A percentile compares a stretch with the other conserved stretches of the same genome.
Evolutionary conservation across 1,140 invertebrate genomes (phyloP).

Genomic region (Euura lappo): DNA sequence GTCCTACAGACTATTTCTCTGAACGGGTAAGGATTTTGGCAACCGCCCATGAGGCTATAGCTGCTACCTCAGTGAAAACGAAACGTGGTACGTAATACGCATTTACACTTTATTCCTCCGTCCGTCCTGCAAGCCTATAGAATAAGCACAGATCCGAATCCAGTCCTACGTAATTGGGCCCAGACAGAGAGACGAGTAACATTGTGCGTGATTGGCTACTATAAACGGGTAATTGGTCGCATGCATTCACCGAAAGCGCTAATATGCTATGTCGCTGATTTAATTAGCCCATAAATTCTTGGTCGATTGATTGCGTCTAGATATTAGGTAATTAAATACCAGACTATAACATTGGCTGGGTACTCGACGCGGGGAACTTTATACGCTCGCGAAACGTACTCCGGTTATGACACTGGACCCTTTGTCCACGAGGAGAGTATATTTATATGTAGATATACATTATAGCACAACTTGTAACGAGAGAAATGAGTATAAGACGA

Average conservation of each 20-base stretch:
- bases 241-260: neutral
- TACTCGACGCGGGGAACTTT: too few relatives aligned
- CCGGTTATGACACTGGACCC: too few relatives aligned
- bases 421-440: too few relatives aligned
- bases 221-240: neutral
- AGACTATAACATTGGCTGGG: neutral
- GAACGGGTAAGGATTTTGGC: neutral
- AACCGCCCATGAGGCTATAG: neutral
- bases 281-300: constrained; percentile 1
- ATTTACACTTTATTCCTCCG: too few relatives aligned
- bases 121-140: too few relatives aligned
- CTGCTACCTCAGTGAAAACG: too few relatives aligned
- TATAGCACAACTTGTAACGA: too few relatives aligned
- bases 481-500: too few relatives aligned
- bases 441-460: too few relatives aligned
- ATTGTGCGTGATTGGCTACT: neutral
- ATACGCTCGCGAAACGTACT: too few relatives aligned
- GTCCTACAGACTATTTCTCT: neutral
- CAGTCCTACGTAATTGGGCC: neutral
- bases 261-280: constrained; percentile 2
- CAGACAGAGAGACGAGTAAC: neutral
- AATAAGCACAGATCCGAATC: neutral
- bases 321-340: constrained; percentile 1
- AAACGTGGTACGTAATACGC: too few relatives aligned
- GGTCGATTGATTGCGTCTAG: neutral